Conservation (phyloP, 2,113 vertebrate genomes). For the Zosterops japonicus region DNA sequence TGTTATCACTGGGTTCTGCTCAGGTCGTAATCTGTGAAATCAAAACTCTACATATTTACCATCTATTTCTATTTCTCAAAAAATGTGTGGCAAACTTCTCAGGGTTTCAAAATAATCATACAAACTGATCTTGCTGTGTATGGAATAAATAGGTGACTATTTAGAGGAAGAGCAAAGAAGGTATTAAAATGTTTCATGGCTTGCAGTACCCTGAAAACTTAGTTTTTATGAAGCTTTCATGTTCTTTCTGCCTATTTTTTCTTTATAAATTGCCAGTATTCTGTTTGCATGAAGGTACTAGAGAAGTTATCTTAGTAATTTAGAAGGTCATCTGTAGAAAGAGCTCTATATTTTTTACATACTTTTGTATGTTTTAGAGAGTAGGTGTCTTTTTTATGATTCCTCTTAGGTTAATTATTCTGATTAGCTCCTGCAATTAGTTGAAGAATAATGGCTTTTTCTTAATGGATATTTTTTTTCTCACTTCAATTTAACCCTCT, state of each 20-base stretch:
- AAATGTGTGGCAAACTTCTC: not conserved
- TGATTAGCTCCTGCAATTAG: conserved; percentile 30
- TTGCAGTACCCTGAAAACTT: not conserved
- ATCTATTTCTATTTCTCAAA: not conserved
- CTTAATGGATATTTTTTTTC: conserved; percentile 47
- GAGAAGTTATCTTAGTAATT: not conserved
- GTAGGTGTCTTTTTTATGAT: not conserved
- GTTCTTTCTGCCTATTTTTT: not conserved
- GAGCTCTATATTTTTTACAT: not conserved
- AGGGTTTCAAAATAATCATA: not conserved
- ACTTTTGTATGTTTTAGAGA: not conserved
- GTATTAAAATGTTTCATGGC: not conserved
- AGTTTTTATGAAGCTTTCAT: not conserved
- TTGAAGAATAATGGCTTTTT: conserved; percentile 32
- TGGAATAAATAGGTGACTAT: not conserved
- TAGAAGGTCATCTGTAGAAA: not conserved
- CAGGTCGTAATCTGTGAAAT: not conserved
- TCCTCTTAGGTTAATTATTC: conserved; percentile 49
- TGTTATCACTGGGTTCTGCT: not conserved
- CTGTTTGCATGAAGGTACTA: not conserved
- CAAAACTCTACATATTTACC: not conserved
- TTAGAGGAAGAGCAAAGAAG: not conserved
- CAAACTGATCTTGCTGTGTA: not conserved
- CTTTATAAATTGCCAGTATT: not conserved
- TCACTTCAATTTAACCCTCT: not conserved